Conservation (phyloP, 2,113 vertebrate genomes). For the Lagopus leucura region DNA sequence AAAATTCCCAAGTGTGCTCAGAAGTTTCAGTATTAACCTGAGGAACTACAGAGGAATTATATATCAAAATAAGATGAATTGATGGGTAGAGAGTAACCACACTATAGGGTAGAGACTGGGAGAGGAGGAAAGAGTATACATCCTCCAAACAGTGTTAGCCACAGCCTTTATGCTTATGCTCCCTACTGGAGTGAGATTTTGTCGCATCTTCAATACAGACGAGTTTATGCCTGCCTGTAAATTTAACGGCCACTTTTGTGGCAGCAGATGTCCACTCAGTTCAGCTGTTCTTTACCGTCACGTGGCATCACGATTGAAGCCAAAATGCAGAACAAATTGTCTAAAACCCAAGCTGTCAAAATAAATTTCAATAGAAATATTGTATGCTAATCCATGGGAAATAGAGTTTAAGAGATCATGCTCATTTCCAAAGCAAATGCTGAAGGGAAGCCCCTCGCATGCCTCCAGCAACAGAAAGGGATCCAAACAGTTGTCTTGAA, state of each 20-base stretch:
- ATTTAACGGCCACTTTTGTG: conserved; percentile 29
- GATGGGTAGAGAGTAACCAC: background rate
- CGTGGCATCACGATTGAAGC: background rate
- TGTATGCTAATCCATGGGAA: background rate
- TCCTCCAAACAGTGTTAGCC: background rate
- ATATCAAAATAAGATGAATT: background rate
- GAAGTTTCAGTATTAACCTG: background rate
- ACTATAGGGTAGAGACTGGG: no score
- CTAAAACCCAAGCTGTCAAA: conserved; percentile 36
- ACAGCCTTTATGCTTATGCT: background rate
- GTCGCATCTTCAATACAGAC: background rate
- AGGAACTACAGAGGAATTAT: background rate
- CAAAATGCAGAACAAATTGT: conserved; percentile 50
- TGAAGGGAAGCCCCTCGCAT: background rate
- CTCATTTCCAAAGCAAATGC: background rate
- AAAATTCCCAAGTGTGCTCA: background rate
- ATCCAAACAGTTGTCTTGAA: background rate
- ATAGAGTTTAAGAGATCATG: background rate
- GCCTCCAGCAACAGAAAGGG: background rate
- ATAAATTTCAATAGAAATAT: conserved; percentile 17
- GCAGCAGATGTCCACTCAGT: conserved; percentile 40
- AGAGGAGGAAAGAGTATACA: background rate
- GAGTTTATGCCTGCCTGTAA: conserved; percentile 33
- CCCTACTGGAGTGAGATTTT: background rate
- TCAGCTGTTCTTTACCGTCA: conserved; percentile 22